phyloP scores from a whole-genome alignment of 2,113 vertebrate genomes.

The Dipodomys merriami region DNA sequence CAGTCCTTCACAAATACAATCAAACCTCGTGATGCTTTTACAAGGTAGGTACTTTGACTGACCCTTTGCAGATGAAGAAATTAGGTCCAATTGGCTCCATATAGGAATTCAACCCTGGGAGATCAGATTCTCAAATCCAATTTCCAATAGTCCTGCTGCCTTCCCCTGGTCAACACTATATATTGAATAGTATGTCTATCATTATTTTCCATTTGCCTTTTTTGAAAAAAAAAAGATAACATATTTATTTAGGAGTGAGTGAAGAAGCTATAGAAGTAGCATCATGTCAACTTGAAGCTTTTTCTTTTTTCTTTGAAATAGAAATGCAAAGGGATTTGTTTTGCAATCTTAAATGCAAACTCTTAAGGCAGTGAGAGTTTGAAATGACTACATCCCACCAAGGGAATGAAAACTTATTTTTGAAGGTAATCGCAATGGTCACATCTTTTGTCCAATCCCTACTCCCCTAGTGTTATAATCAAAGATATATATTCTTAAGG shows the following conservation, averaged over 20 bases:
- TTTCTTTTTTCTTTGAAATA: slow-evolving; percentile 4
- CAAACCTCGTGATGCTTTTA: not conserved
- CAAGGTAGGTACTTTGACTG: not conserved
- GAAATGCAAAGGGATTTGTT: not conserved
- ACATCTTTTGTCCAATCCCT: slow-evolving; percentile 23
- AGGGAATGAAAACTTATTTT: slow-evolving; percentile 27
- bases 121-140: not conserved
- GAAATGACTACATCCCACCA: not conserved
- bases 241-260: not conserved
- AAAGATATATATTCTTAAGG: slow-evolving; percentile 45
- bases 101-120: not conserved
- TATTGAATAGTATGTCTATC: not conserved
- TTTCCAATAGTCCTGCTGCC: rapidly evolving
- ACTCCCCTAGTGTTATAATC: not conserved
- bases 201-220: not conserved
- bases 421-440: not conserved
- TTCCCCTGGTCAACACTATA: not conserved
- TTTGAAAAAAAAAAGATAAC: not conserved
- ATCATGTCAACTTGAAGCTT: not conserved
- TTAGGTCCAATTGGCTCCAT: not conserved
- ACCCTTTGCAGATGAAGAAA: not conserved
- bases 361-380: slow-evolving; percentile 27
- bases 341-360: not conserved
- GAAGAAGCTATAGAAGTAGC: not conserved
- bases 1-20: not conserved